Evolutionary conservation across 37 sponge, comb jelly and placozoan species (phyloP), one percentile per base, ranked within the genome.

Genomic region (Agelas oroides): DNA sequence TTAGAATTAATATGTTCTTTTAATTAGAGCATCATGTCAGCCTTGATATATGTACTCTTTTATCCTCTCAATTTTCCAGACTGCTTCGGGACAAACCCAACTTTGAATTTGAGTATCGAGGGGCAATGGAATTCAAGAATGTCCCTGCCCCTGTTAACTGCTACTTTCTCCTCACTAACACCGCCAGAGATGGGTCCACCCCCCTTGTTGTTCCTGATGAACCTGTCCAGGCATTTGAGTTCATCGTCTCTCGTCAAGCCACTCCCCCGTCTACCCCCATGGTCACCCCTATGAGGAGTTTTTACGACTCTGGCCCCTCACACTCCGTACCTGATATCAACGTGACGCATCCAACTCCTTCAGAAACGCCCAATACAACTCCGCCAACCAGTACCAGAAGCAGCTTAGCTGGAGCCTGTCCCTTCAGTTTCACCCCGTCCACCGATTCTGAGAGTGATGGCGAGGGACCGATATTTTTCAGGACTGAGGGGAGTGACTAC

Each of bases 91-190:
- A 87, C 73, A 87, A 88, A 21, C 82, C 88, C 27, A 75, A 82
- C 70, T 94, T 87, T 46, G 20, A 34, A 32, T 91, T 94, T 82
- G 86, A 80, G 38, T 64, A 71, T 23, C 83, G 95, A 53, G 95
- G 86, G 0, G 61, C 69, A 8, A 68, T 94, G 21, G 72, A 90
- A 64, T 94, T 94, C 83, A 94, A 94, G 73, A 88, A 88, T 77
- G 92, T 94, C 12, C 71, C 61, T 17, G 80, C 84, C 19, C 82
- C 77, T 0, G 81, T 88, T 24, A 81, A 61, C 57, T 91, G 91
- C 78, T 94, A 94, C 84, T 94, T 77, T 72, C 70, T 94, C 2
- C 16, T 82, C n/a, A 82, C 81, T 32, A 92, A 88, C 75, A n/a
- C 63, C 0, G 87, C 82, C 53, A 74, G 77, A 54, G 39, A 63